A percentile compares a stretch with the other conserved stretches of the same genome.
Conservation (phyloP, 2,797 vertebrate genomes). For the Lepilemur septentrionalis region DNA sequence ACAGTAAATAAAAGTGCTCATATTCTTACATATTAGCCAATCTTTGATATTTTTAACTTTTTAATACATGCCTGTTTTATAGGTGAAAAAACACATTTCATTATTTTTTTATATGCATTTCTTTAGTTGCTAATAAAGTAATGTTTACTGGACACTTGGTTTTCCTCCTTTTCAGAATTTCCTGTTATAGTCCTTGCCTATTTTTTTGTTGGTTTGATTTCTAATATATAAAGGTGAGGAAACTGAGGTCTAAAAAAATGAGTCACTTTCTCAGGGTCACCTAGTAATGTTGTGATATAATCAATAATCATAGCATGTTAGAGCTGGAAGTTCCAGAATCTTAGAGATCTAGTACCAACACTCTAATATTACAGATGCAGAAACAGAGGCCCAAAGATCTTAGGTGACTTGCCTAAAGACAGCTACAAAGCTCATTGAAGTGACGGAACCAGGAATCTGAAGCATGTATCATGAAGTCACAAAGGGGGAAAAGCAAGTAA, state of each 20-base stretch:
- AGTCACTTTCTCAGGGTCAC: not conserved
- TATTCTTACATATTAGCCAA: slow-evolving; percentile 12
- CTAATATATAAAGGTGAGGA: not conserved
- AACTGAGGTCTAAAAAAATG: not conserved
- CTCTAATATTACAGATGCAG: not conserved
- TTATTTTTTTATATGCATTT: not conserved
- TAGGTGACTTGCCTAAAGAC: not conserved
- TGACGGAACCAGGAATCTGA: slow-evolving; percentile 13
- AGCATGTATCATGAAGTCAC: not conserved
- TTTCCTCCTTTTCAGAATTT: slow-evolving; percentile 29
- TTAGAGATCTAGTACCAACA: not conserved
- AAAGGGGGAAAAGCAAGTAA: not conserved
- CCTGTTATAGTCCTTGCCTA: not conserved
- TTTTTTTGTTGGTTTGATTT: not conserved
- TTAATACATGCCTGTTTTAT: slow-evolving; percentile 11
- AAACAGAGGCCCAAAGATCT: not conserved
- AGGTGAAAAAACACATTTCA: not conserved
- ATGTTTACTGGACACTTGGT: not conserved
- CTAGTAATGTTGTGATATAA: not conserved
- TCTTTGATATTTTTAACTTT: not conserved
- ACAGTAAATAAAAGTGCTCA: not conserved
- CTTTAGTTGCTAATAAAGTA: slow-evolving; percentile 38
- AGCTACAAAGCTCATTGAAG: not conserved
- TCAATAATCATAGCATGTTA: not conserved
- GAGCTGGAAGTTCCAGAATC: not conserved